phyloP scores from a whole-genome alignment of 2,113 vertebrate genomes.

The Urocolius indicus region DNA sequence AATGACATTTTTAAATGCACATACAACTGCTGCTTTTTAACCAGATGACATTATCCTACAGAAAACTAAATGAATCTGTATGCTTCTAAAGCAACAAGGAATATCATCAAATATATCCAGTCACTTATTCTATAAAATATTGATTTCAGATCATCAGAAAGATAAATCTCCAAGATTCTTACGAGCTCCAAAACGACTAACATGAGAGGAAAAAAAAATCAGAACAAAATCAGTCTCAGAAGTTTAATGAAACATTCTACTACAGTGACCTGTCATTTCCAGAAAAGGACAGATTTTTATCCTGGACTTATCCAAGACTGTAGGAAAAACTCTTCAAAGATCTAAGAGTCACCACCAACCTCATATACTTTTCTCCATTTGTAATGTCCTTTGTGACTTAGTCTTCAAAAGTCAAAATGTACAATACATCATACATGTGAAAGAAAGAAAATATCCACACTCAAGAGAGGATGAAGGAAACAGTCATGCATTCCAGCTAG shows the following conservation, averaged over 20 bases:
- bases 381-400: not conserved
- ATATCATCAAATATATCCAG: not conserved
- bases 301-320: not conserved
- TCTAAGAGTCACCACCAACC: not conserved
- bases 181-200: not conserved
- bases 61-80: not conserved
- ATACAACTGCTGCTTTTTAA: not conserved
- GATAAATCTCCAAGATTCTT: not conserved
- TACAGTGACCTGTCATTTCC: not conserved
- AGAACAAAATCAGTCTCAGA: not conserved
- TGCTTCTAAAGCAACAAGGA: not conserved
- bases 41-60: not conserved
- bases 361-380: not conserved
- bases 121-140: not conserved
- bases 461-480: not conserved
- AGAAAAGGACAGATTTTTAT: not conserved
- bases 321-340: not conserved
- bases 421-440: not conserved
- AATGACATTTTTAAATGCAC: not conserved
- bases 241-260: not conserved
- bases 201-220: accelerated
- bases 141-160: not conserved
- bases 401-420: not conserved
- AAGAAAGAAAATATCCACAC: not conserved
- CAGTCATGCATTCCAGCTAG: not conserved